Percentiles rank a stretch among this genome's conserved stretches.
Evolutionary conservation across 2,888 invertebrate species (phyloP).

Genomic region (Diaprepes abbreviatus): DNA sequence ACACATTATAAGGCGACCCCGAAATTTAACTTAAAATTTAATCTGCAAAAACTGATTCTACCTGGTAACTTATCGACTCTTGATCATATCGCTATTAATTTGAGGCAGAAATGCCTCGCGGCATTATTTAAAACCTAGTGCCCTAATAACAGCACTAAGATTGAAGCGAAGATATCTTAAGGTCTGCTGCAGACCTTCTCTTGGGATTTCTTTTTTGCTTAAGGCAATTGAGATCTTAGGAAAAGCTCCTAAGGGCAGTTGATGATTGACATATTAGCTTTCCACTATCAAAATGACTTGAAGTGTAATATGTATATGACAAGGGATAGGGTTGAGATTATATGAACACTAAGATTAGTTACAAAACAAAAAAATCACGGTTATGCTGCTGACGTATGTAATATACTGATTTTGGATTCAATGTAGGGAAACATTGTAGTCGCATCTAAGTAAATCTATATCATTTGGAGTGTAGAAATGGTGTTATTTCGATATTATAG

Average conservation of each 20-base stretch:
- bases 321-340: neutral
- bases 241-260: conserved; percentile 9
- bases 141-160: conserved; percentile 53
- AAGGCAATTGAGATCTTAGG: neutral
- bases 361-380: too few relatives aligned
- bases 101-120: conserved; percentile 3
- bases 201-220: conserved; percentile 2
- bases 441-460: too few relatives aligned
- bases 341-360: neutral
- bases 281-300: neutral
- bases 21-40: too few relatives aligned
- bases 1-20: too few relatives aligned
- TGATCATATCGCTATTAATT: conserved; percentile 7
- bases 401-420: too few relatives aligned
- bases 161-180: conserved; percentile 30
- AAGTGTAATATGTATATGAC: conserved; percentile 10
- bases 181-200: conserved; percentile 17
- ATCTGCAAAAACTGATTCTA: too few relatives aligned
- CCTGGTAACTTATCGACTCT: conserved; percentile 4
- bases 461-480: too few relatives aligned
- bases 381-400: too few relatives aligned
- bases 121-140: conserved; percentile 37
- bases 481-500: too few relatives aligned
- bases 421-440: too few relatives aligned
- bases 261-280: conserved; percentile 21